Evolutionary conservation across 2,797 vertebrate genomes (phyloP), one percentile per base, ranked within the genome.

Genomic region (Hybognathus amarus): DNA sequence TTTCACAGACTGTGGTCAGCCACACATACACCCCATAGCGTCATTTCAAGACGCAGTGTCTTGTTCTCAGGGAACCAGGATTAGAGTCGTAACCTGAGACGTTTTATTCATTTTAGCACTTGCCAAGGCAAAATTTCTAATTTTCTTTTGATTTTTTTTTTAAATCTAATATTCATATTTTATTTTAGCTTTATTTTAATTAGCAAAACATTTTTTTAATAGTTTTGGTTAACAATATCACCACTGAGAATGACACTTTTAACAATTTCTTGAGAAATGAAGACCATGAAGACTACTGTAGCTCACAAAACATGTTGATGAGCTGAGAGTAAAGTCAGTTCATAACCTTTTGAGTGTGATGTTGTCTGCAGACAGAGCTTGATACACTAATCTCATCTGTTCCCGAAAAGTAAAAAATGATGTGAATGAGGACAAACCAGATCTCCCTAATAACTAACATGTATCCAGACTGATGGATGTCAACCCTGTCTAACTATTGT

Each of bases 401-500:
- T 78, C 4, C 22, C 20, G 4, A 42, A 45, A 30, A 50, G 9
- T 27, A 36, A 42, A 40, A 61, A 13, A 61, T 18, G 9, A 59
- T 61, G 36, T 76, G 50, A n/a, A 56, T 63, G 47, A 50, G 50
- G 74, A 24, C 33, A 59, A 45, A 77, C 59, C 69, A 5, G 4
- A 11, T 47, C n/a, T 27, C n/a, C 8, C 22, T 52, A 40, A 68
- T 36, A 52, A 54, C 64, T 69, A 67, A 68, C 22, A 36, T 79
- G 33, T 80, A 54, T 83, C n/a, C 45, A 59, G 33, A 59, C 36
- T 38, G 6, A 61, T 69, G 42, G 52, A 77, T 66, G 18, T 74
- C 67, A 33, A 20, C 52, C 56, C 52, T 73, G 50, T 77, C 67
- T 52, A 76, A 42, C 42, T 24, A 24, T 38, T 68, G 66, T 82